Percentiles rank a stretch among this genome's conserved stretches.
phyloP scores from a whole-genome alignment of 2,797 vertebrate genomes.

The Phataginus tricuspis region DNA sequence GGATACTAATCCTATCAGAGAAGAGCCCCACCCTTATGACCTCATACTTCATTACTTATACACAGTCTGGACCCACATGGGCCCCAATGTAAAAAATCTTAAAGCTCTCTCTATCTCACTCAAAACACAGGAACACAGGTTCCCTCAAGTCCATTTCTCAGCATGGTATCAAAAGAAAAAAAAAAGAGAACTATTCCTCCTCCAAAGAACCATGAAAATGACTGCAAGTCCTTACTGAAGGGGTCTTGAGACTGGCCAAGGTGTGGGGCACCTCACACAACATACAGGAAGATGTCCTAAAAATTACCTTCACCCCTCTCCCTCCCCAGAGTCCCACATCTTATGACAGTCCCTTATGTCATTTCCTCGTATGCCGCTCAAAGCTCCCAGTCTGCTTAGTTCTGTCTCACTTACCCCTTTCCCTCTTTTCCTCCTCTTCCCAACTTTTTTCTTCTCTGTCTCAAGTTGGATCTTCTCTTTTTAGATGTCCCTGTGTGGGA shows the following conservation, averaged over 20 bases:
- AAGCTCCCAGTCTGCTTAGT: not conserved
- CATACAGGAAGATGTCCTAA: not conserved
- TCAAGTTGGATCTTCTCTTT: not conserved
- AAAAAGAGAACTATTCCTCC: not conserved
- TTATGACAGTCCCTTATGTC: not conserved
- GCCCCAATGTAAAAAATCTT: not conserved
- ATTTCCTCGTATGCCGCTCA: not conserved
- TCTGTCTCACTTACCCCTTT: not conserved
- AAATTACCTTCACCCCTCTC: not conserved
- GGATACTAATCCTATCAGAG: not conserved
- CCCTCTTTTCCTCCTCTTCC: not conserved
- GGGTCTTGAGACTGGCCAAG: not conserved
- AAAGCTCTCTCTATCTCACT: not conserved
- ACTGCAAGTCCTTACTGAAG: not conserved
- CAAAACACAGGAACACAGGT: not conserved
- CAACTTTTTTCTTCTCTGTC: not conserved
- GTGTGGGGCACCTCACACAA: rapidly evolving
- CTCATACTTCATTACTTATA: not conserved
- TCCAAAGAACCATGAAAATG: not conserved
- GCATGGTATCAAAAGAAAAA: not conserved
- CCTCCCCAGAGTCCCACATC: not conserved
- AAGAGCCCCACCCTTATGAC: not conserved
- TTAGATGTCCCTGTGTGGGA: not conserved
- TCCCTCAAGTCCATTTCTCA: not conserved
- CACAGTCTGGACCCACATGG: not conserved